phyloP scores from a whole-genome alignment of 2,113 vertebrate species.

The Zosterops hypoxanthus region DNA sequence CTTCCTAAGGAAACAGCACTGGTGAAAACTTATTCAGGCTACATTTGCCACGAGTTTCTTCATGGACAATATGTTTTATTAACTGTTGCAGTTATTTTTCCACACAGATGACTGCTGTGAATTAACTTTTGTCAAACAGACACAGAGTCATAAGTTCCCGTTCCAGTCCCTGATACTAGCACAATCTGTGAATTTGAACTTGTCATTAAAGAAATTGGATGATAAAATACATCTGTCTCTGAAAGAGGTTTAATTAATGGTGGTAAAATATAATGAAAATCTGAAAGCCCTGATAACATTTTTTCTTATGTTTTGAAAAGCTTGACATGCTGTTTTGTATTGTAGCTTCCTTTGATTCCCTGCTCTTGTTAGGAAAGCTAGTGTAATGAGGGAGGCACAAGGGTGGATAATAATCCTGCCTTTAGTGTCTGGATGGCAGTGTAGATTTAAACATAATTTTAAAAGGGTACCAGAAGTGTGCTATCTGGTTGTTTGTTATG shows the following conservation, averaged over 20 bases:
- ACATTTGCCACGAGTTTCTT: background rate
- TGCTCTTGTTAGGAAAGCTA: background rate
- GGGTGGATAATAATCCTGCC: background rate
- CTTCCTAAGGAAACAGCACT: background rate
- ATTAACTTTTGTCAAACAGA: slow-evolving; percentile 1
- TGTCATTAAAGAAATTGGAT: background rate
- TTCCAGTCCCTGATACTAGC: background rate
- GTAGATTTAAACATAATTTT: background rate
- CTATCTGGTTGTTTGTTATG: background rate
- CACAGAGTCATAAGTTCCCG: background rate
- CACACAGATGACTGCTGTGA: background rate
- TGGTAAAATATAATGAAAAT: background rate
- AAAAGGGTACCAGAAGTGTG: background rate
- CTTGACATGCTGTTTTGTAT: background rate
- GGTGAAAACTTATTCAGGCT: background rate
- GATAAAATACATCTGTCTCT: background rate
- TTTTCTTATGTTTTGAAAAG: background rate
- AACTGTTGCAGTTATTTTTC: slow-evolving; percentile 8
- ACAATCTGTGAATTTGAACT: background rate
- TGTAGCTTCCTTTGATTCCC: background rate
- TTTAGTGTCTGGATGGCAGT: background rate
- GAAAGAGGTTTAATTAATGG: slow-evolving; percentile 4
- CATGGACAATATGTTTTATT: background rate
- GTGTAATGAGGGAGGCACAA: background rate
- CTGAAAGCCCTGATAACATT: background rate